Percentiles rank a stretch among this genome's conserved stretches.
phyloP scores from a whole-genome alignment of 2,113 vertebrate genomes.

The Zosterops hypoxanthus region DNA sequence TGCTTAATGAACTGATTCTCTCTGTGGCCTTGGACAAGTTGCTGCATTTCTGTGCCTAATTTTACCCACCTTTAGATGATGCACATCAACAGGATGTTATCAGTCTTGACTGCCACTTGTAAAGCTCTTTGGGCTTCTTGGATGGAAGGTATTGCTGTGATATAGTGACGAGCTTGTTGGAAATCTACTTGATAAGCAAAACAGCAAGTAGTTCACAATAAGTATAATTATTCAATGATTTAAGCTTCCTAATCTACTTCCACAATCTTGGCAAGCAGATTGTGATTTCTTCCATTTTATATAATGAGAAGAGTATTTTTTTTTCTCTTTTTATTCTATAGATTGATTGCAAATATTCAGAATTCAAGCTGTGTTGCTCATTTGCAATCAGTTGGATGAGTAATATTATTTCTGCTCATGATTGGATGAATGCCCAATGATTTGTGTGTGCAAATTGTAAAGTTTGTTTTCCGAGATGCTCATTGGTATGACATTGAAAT shows the following conservation, averaged over 20 bases:
- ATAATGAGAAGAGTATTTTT: conserved; percentile 51
- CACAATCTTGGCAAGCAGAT: conserved; percentile 56
- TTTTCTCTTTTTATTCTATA: conserved; percentile 47
- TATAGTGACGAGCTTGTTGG: background rate
- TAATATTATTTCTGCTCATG: conserved; percentile 60
- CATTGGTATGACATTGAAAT: conserved; percentile 56
- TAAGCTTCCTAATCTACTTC: conserved; percentile 62
- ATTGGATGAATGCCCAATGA: conserved; percentile 63
- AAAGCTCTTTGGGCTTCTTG: conserved; percentile 25
- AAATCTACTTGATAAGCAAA: conserved; percentile 62
- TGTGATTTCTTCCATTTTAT: conserved; percentile 60
- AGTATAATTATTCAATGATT: conserved; percentile 67
- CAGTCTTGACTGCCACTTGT: conserved; percentile 32
- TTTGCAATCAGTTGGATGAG: conserved; percentile 64
- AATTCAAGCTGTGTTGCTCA: conserved; percentile 67
- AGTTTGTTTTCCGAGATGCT: conserved; percentile 53
- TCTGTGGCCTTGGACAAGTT: conserved; percentile 28
- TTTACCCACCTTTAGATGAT: conserved; percentile 52
- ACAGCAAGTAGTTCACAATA: conserved; percentile 61
- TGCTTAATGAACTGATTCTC: background rate
- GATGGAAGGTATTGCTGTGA: conserved; percentile 39
- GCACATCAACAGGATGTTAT: conserved; percentile 27
- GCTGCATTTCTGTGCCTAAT: conserved; percentile 1
- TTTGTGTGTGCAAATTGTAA: conserved; percentile 56
- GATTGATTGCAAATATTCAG: conserved; percentile 69